These are phyloP conservation scores for Kryptolebias marmoratus DNA, from an alignment of 2,113 vertebrate genomes.

Conservation along the genomic window DNA sequence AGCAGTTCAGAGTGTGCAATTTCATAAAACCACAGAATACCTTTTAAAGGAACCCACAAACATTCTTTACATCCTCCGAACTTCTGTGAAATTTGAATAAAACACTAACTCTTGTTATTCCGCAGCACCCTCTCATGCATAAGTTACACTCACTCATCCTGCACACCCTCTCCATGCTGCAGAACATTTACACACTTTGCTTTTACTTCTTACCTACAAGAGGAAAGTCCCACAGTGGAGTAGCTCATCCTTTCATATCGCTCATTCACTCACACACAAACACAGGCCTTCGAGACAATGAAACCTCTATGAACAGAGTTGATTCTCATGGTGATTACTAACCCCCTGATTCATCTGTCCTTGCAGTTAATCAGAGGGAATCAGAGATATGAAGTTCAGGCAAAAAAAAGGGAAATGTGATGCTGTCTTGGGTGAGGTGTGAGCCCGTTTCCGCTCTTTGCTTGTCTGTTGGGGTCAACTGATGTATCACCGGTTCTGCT, in stretches of 20 bases:
- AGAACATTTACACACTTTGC: conserved; percentile 19
- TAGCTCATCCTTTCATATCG: conserved; percentile 21
- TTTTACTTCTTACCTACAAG: conserved; percentile 19
- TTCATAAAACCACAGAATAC: conserved; percentile 56
- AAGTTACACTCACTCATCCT: conserved; percentile 60
- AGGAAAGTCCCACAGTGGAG: conserved; percentile 31
- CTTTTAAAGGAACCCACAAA: conserved; percentile 22
- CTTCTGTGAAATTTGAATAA: conserved; percentile 24
- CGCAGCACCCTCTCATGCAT: conserved; percentile 40
- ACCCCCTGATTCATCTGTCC: conserved; percentile 28
- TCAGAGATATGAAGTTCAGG: conserved; percentile 45
- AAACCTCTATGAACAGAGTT: conserved; percentile 28
- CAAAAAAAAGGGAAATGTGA: conserved; percentile 1
- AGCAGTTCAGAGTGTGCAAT: conserved; percentile 41
- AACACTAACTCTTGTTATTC: conserved; percentile 28
- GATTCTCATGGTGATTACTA: conserved; percentile 37
- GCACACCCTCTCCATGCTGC: conserved; percentile 34
- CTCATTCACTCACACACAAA: not conserved
- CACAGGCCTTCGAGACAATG: conserved; percentile 6
- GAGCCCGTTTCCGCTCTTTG: conserved; percentile 3
- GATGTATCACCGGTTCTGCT: conserved; percentile 8
- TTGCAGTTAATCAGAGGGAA: conserved; percentile 43
- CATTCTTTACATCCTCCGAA: conserved; percentile 33
- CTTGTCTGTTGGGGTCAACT: not conserved
- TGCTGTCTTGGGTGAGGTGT: conserved; percentile 11